Base-by-base conservation (phyloP, 2,113 vertebrate species). In the Leucopsar rothschildi region DNA sequence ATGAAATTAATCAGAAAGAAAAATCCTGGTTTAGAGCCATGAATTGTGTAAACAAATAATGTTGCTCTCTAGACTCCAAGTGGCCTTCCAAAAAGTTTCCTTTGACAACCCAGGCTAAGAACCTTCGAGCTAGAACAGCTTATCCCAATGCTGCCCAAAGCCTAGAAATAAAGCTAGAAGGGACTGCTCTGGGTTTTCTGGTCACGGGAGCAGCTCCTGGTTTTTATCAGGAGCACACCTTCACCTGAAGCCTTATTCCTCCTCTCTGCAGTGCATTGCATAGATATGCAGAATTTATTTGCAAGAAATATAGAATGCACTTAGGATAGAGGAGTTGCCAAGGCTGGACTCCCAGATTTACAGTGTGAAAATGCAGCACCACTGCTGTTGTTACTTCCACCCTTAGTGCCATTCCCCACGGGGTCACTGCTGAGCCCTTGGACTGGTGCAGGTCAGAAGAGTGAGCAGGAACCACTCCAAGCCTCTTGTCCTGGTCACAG, bases 1-100 rank as follows among this genome's bases (percentile, higher is more conserved):
- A 66, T 73, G 29, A 47, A 60, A 68, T 63, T 81, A 73, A 75
- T 90, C 57, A 77, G 55, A 94, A 92, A 13, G 9, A 82, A 91
- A 55, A 80, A 35, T 68, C 35, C 22, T 57, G 3, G 16, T 69
- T 83, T 66, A 27, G 83, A 77, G 56, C 25, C 28, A 81, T 70
- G 40, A 64, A 84, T 47, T 64, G 5, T 49, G 11, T 60, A 77
- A 82, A 35, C 55, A 45, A 86, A 68, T 63, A 42, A 35, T 22
- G 44, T 17, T 70, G 86, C 93, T 92, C 57, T 75, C 10, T 92
- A 64, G 33, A 68, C 47, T 82, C 61, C 80, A 92, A 21, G 57
- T 6, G 8, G 27, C 12, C 5, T 93, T 64, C 44, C 76, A 72
- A 57, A 87, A 95, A 61, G 15, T 81, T 60, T 84, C 78, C 35